A percentile compares a stretch with the other conserved stretches of the same genome.
phyloP scores from a whole-genome alignment of 2,888 invertebrate species.

The Tenthredo scrophulariae region DNA sequence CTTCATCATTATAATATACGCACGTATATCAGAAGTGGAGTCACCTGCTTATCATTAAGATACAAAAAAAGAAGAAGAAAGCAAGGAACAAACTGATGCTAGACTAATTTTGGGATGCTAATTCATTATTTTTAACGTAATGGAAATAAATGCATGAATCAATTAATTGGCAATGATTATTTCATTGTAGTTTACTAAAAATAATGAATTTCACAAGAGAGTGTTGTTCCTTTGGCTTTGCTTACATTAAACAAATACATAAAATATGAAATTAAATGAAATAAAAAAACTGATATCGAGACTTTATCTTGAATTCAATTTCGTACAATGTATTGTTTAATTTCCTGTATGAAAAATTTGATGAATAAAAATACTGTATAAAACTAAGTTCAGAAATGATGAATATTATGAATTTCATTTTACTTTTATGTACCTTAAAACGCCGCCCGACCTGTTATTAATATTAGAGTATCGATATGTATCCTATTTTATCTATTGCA shows the following conservation, averaged over 20 bases:
- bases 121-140: neutral
- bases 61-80: neutral
- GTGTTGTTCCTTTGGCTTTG: neutral
- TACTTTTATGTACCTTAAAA: neutral
- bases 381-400: neutral
- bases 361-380: neutral
- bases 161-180: neutral
- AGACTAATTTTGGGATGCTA: neutral
- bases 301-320: neutral
- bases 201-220: neutral
- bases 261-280: neutral
- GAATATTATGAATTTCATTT: neutral
- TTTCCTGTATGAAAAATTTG: neutral
- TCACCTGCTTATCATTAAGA: neutral
- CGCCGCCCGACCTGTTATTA: neutral
- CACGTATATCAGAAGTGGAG: neutral
- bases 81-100: neutral
- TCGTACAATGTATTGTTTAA: neutral
- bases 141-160: constrained; percentile 6
- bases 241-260: neutral
- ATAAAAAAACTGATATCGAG: neutral
- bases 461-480: constrained; percentile 21
- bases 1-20: no score
- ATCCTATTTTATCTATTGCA: constrained; percentile 32
- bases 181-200: neutral